Evolutionary conservation across 1,140 invertebrate species (phyloP).

Genomic region (Drosophila eugracilis): DNA sequence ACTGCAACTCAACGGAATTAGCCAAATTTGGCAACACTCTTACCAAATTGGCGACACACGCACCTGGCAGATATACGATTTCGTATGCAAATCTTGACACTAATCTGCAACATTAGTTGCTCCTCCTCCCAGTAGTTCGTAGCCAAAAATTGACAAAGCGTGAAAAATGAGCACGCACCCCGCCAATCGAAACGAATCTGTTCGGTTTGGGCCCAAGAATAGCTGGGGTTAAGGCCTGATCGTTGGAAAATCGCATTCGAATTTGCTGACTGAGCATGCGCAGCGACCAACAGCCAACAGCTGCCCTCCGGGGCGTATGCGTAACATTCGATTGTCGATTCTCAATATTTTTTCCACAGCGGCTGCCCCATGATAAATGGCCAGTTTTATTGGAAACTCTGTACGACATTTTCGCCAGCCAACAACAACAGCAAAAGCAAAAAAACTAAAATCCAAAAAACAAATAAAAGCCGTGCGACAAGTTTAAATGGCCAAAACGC

Average conservation of each 20-base stretch:
- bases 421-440: slow-evolving; percentile 21
- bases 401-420: slow-evolving; percentile 77
- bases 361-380: slow-evolving; percentile 68
- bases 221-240: slow-evolving; percentile 66
- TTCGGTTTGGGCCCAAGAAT: slow-evolving; percentile 35
- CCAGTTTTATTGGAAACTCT: slow-evolving; percentile 80
- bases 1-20: slow-evolving; percentile 16
- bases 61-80: slow-evolving; percentile 68
- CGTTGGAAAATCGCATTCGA: slow-evolving; percentile 59
- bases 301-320: slow-evolving; percentile 77
- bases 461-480: slow-evolving; percentile 64
- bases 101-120: slow-evolving; percentile 70
- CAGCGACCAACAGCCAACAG: slow-evolving; percentile 42
- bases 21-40: slow-evolving; percentile 67
- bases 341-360: slow-evolving; percentile 33
- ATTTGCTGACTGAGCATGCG: slow-evolving; percentile 42
- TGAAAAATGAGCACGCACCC: slow-evolving; percentile 57
- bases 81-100: slow-evolving; percentile 84
- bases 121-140: slow-evolving; percentile 61
- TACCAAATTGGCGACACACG: slow-evolving; percentile 50
- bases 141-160: slow-evolving; percentile 68
- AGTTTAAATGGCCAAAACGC: slow-evolving; percentile 71
- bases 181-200: slow-evolving; percentile 34
- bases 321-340: slow-evolving; percentile 68
- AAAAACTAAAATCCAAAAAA: slow-evolving; percentile 35